Percentiles rank a stretch among this genome's conserved stretches.
Evolutionary conservation across 2,113 vertebrate genomes (phyloP).

Genomic region (Rutilus rutilus): DNA sequence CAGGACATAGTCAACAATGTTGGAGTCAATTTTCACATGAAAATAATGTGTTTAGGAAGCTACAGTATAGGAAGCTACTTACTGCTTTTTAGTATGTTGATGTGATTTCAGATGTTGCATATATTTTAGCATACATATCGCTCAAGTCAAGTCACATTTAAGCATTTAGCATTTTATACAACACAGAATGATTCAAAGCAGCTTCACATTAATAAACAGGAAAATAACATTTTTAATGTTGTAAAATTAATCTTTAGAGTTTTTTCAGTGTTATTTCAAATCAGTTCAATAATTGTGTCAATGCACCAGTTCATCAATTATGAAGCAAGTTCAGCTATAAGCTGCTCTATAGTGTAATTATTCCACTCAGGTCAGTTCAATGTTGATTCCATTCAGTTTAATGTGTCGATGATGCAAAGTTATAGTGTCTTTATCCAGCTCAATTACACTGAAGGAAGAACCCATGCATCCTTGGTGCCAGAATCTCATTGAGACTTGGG

Average conservation of each 20-base stretch:
- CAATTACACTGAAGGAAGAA: not conserved
- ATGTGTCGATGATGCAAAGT: not conserved
- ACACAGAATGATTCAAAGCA: no score
- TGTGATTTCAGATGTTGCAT: no score
- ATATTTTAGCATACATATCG: no score
- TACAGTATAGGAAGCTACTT: not conserved
- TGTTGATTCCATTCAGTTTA: not conserved
- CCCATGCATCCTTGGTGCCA: not conserved
- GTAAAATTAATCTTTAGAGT: no score
- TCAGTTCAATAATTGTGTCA: no score
- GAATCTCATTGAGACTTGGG: not conserved
- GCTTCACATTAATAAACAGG: no score
- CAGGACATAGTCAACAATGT: slow-evolving; percentile 12
- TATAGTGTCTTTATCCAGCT: not conserved
- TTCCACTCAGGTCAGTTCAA: not conserved
- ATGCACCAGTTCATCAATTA: no score
- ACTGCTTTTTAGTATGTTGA: not conserved
- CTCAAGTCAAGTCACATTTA: not conserved
- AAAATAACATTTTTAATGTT: no score
- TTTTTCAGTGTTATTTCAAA: no score
- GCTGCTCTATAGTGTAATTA: not conserved
- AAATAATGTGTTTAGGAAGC: not conserved
- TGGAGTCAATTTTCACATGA: slow-evolving; percentile 14
- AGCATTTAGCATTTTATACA: no score
- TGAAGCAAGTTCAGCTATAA: no score